Evolutionary conservation across 2,797 vertebrate species (phyloP).

Genomic region (Zenarchopterus dispar): DNA sequence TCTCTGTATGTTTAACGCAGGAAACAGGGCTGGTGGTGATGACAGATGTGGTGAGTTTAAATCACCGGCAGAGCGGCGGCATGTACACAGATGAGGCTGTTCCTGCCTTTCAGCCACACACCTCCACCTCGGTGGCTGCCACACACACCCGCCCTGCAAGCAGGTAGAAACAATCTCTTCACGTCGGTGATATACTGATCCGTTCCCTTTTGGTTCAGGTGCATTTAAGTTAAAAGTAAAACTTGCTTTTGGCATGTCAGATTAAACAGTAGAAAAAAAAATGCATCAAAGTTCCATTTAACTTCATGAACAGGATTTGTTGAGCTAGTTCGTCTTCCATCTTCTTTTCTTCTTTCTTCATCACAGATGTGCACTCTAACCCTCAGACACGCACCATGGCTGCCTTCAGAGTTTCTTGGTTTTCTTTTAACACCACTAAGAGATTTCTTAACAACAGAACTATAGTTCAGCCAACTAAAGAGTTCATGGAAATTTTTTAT

Average conservation of each 20-base stretch:
- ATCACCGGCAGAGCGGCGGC: conserved; percentile 90
- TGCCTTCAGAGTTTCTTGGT: too few species aligned
- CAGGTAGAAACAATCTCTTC: conserved; percentile 75
- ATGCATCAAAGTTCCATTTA: background rate
- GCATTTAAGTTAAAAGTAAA: background rate
- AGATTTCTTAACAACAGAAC: too few species aligned
- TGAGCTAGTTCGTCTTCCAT: too few species aligned
- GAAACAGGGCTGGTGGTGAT: conserved; percentile 93
- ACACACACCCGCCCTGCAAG: conserved; percentile 77
- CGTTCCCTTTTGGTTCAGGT: background rate
- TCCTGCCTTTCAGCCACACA: conserved; percentile 92
- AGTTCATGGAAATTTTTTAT: too few species aligned
- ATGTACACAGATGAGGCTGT: conserved; percentile 94
- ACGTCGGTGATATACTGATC: background rate
- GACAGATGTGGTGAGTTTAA: conserved; percentile 92
- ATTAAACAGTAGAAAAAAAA: background rate
- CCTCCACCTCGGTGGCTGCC: conserved; percentile 85
- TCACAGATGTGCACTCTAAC: too few species aligned
- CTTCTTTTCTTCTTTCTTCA: too few species aligned
- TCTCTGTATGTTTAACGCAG: conserved; percentile 72
- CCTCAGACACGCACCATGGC: too few species aligned
- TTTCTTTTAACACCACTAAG: too few species aligned
- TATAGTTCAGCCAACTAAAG: too few species aligned
- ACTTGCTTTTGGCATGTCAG: background rate
- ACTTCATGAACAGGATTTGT: too few species aligned